These are phyloP conservation scores for Tachina fera DNA, from an alignment of 2,888 invertebrate species.

Conservation along the genomic window DNA sequence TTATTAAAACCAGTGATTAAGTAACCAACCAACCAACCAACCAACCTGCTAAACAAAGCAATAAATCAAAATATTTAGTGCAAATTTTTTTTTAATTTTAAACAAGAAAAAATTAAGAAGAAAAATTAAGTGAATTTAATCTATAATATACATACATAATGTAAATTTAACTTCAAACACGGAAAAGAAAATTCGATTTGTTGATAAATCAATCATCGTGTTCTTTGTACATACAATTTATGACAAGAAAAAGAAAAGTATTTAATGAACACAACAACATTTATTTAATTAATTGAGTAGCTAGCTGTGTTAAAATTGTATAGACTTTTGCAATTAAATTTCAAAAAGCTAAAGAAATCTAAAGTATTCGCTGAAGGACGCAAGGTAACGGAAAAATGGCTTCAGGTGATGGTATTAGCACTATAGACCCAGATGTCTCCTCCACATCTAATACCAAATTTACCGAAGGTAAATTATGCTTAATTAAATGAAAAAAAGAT, in stretches of 20 bases:
- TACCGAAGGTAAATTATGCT: slow-evolving; percentile 78
- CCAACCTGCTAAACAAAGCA: slow-evolving; percentile 63
- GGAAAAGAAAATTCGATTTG: slow-evolving; percentile 4
- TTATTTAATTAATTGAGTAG: slow-evolving; percentile 26
- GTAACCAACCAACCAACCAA: slow-evolving; percentile 60
- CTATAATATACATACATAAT: slow-evolving; percentile 12
- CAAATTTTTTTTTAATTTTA: slow-evolving; percentile 48
- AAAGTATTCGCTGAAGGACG: slow-evolving; percentile 6
- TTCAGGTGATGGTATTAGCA: slow-evolving; percentile 91
- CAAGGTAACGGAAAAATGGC: slow-evolving; percentile 85
- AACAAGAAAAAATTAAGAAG: not conserved
- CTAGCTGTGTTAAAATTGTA: slow-evolving; percentile 26
- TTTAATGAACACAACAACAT: not conserved
- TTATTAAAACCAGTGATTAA: slow-evolving; percentile 66
- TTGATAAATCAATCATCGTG: slow-evolving; percentile 61
- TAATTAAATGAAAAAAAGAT: not conserved
- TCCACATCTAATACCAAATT: slow-evolving; percentile 85
- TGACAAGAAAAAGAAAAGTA: slow-evolving; percentile 10
- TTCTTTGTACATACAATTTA: not conserved
- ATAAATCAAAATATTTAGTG: slow-evolving; percentile 71
- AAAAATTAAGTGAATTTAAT: slow-evolving; percentile 14
- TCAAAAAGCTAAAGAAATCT: slow-evolving; percentile 30
- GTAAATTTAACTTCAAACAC: not conserved
- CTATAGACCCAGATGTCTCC: slow-evolving; percentile 90
- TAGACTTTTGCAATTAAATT: slow-evolving; percentile 8